A percentile compares a stretch with the other conserved stretches of the same genome.
These are phyloP conservation scores for Pterostichus niger DNA, from an alignment of 2,888 invertebrate species.

Conservation along the genomic window DNA sequence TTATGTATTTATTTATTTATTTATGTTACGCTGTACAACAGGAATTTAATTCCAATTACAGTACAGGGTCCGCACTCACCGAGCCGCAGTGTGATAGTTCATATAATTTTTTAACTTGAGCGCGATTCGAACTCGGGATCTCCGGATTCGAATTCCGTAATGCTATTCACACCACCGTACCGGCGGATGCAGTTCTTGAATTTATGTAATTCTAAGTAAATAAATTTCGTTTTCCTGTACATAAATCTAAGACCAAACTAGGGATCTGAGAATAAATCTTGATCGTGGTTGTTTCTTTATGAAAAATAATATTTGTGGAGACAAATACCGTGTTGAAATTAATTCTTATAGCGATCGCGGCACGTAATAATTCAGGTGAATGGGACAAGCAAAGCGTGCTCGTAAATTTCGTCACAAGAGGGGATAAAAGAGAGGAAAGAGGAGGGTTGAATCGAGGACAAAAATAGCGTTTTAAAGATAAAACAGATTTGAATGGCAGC, in stretches of 20 bases:
- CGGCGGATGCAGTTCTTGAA: not conserved
- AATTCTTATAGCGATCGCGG: conserved; percentile 18
- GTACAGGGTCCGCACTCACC: no score
- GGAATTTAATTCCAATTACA: no score
- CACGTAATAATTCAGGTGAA: conserved; percentile 10
- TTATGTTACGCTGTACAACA: no score
- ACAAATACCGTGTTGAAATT: conserved; percentile 8
- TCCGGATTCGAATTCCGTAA: no score
- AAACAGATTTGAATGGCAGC: conserved; percentile 10
- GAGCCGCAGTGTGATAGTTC: no score
- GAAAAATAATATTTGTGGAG: conserved; percentile 11
- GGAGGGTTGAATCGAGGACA: no score
- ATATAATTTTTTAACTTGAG: no score
- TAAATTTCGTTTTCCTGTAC: no score
- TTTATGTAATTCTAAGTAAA: no score
- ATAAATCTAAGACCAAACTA: not conserved
- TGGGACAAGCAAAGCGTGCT: conserved; percentile 21
- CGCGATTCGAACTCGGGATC: no score
- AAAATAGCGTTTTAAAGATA: not conserved
- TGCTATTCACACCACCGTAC: no score
- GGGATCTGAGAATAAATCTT: not conserved
- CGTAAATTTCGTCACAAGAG: not conserved
- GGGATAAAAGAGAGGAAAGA: not conserved
- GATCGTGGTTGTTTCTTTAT: conserved; percentile 3
- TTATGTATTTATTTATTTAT: no score